phyloP scores from a whole-genome alignment of 2,888 invertebrate genomes.

The Machimus atricapillus region DNA sequence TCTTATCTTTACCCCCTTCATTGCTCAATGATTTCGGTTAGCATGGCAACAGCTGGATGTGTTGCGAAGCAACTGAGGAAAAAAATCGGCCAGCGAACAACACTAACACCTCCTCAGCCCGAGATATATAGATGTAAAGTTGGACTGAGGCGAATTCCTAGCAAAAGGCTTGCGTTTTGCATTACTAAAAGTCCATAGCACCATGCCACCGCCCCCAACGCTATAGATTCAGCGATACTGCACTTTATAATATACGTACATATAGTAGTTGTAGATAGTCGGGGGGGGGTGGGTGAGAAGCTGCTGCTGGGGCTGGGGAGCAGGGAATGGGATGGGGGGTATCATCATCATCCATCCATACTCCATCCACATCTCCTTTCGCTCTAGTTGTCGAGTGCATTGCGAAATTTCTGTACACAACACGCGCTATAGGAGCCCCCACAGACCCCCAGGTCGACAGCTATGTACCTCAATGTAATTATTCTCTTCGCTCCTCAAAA shows the following conservation, averaged over 20 bases:
- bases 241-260: conserved; percentile 9
- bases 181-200: conserved; percentile 26
- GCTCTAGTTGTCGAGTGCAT: conserved; percentile 33
- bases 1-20: neutral
- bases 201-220: neutral
- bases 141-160: conserved; percentile 15
- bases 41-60: conserved; percentile 40
- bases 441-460: conserved; percentile 33
- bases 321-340: neutral
- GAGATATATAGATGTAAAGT: neutral
- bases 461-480: conserved; percentile 37
- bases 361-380: conserved; percentile 16
- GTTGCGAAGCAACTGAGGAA: conserved; percentile 29
- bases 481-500: conserved; percentile 33
- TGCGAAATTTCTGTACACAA: conserved; percentile 36
- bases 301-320: neutral
- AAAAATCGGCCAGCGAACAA: conserved; percentile 27
- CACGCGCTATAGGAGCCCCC: conserved; percentile 26
- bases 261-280: neutral
- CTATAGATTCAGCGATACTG: conserved; percentile 27
- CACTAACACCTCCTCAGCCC: conserved; percentile 22
- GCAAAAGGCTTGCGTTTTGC: conserved; percentile 29
- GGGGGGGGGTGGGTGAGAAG: neutral
- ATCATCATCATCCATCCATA: conserved; percentile 32
- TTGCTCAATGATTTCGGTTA: conserved; percentile 39